phyloP scores from a whole-genome alignment of 1,140 invertebrate genomes.

The Drosophila azteca region DNA sequence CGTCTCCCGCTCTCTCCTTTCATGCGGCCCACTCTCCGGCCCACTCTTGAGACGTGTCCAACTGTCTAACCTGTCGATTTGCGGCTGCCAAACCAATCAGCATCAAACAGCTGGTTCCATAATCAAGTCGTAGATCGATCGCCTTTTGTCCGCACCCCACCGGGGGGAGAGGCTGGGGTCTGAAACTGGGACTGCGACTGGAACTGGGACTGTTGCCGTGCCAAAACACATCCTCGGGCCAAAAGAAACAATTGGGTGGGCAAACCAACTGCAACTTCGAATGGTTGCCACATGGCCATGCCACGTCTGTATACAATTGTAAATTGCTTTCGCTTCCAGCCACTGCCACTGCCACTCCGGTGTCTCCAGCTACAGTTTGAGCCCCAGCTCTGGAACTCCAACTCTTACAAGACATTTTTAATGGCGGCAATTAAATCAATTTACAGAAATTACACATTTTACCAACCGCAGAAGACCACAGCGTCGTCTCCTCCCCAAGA shows the following conservation, averaged over 20 bases:
- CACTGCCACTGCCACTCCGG: conserved; percentile 21
- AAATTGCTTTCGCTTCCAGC: conserved; percentile 44
- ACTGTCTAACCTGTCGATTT: conserved; percentile 55
- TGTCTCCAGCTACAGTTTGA: conserved; percentile 34
- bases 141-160: conserved; percentile 29
- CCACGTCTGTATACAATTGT: conserved; percentile 21
- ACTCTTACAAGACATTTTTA: conserved; percentile 60
- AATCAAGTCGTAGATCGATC: conserved; percentile 49
- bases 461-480: conserved; percentile 43
- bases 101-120: conserved; percentile 58
- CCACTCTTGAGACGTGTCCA: conserved; percentile 37
- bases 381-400: neutral
- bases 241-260: conserved; percentile 48
- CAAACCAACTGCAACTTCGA: conserved; percentile 18
- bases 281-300: conserved; percentile 28
- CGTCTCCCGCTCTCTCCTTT: conserved; percentile 6
- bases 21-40: conserved; percentile 21
- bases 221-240: conserved; percentile 50
- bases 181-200: neutral
- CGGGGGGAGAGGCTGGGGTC: too few relatives aligned
- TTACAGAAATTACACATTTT: conserved; percentile 75
- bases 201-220: conserved; percentile 12
- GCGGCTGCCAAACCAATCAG: conserved; percentile 54
- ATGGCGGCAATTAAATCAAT: conserved; percentile 78
- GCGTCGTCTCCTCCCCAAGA: conserved; percentile 45